Evolutionary conservation across 2,797 vertebrate genomes (phyloP), one percentile per base, ranked within the genome.

Genomic region (Percopsis omiscomaycus): DNA sequence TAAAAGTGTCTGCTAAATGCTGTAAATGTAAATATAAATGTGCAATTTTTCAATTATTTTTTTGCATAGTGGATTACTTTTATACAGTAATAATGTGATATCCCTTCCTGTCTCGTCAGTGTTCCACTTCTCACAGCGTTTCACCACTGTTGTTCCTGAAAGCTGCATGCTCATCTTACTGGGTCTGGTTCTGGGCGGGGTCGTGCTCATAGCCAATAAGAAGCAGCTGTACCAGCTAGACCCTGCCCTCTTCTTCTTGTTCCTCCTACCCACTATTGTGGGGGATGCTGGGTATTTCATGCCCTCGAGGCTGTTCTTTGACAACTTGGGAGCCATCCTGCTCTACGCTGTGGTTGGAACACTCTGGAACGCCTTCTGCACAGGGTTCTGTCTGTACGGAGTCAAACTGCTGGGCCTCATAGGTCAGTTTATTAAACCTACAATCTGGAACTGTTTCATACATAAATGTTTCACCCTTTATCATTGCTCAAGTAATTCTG

Each of bases 181-280:
- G 74, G 96, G 96, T 3, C 90, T 98, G 90, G 95, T 91, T 16
- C 91, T 98, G 63, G 96, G 96, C 0, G 95, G 95, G 15, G 89
- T 98, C 0, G 96, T 97, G 49, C 91, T 98, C 73, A 90, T 96
- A 0, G 94, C 97, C 89, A 95, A 93, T 12, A 94, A 97, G 90
- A 96, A 94, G 90, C 94, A 95, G 0, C 93, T 95, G 65, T 97
- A 96, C 81, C 96, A 97, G 86, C 91, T 98, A 45, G 96, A 98
- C 73, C 96, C 96, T 4, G 93, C 93, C 77, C 95, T 96, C 83
- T 98, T 98, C 90, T 98, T 98, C 88, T 95, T 98, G 77, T 98
- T 98, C 87, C 92, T 98, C 64, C 86, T 98, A 71, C 96, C 96
- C 3, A 96, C 96, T 72, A 98, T 98, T 0, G 96, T 98, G 61